These are phyloP conservation scores for Notolepis coatsorum DNA, from an alignment of 2,797 vertebrate species.

Conservation along the genomic window DNA sequence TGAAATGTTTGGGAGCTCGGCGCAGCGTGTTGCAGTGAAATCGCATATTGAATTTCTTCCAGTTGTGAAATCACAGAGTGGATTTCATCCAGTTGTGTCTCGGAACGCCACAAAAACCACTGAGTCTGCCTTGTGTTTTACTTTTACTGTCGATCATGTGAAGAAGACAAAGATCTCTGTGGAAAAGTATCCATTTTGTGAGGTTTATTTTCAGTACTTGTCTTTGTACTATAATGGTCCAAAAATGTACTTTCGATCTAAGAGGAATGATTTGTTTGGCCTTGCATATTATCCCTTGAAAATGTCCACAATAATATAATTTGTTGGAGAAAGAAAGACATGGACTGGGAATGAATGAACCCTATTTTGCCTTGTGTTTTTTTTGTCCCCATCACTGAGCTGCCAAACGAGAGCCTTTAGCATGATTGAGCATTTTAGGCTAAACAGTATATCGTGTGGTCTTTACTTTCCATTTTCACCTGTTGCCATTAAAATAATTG, in stretches of 20 bases:
- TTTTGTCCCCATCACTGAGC: constrained; percentile 13
- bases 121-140: constrained; percentile 21
- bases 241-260: constrained; percentile 27
- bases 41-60: constrained; percentile 18
- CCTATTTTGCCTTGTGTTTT: constrained; percentile 23
- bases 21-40: constrained; percentile 23
- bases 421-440: constrained; percentile 45
- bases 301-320: constrained; percentile 31
- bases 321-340: constrained; percentile 56
- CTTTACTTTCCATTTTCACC: constrained; percentile 40
- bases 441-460: too few relatives aligned
- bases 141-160: constrained; percentile 9
- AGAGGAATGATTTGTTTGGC: constrained; percentile 37
- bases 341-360: constrained; percentile 35
- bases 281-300: constrained; percentile 21
- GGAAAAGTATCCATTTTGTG: constrained; percentile 13
- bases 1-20: constrained; percentile 22
- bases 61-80: constrained; percentile 27
- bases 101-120: constrained; percentile 22
- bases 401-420: constrained; percentile 55
- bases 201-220: constrained; percentile 24
- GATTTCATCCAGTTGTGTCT: constrained; percentile 31
- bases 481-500: constrained; percentile 50
- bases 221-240: constrained; percentile 29
- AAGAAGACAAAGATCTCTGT: constrained; percentile 6